These are phyloP conservation scores for Poeciliopsis retropinna DNA, from an alignment of 2,113 vertebrate species.

Conservation along the genomic window DNA sequence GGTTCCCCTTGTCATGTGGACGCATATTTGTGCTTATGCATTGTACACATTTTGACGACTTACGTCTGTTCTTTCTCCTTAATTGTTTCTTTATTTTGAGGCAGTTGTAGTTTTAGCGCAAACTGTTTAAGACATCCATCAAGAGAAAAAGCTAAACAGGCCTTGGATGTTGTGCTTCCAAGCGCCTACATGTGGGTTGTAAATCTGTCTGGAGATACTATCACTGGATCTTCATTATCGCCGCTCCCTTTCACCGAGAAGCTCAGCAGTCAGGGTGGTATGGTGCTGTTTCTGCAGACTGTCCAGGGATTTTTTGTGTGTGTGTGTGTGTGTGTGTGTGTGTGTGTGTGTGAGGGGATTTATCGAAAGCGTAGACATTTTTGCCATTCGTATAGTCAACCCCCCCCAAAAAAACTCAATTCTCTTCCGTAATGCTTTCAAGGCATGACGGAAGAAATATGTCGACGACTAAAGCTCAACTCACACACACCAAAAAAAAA, in stretches of 20 bases:
- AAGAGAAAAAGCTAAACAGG: constrained; percentile 6
- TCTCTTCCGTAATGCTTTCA: constrained; percentile 10
- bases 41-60: constrained; percentile 12
- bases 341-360: background rate
- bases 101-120: background rate
- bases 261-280: background rate
- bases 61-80: constrained; percentile 19
- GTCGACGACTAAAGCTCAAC: constrained; percentile 23
- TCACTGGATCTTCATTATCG: constrained; percentile 13
- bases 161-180: constrained; percentile 12
- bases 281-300: background rate
- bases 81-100: constrained; percentile 10
- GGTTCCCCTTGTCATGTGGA: constrained; percentile 46
- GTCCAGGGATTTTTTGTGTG: no score
- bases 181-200: background rate
- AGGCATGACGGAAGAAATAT: constrained; percentile 17
- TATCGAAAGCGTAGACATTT: background rate
- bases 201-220: constrained; percentile 14
- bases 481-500: background rate
- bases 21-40: constrained; percentile 22
- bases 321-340: fast-evolving
- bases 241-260: constrained; percentile 4
- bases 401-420: constrained; percentile 17
- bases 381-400: constrained; percentile 2
- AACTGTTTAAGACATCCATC: constrained; percentile 19